Evolutionary conservation across 2,888 invertebrate genomes (phyloP).

Genomic region (Phragmatobia fuliginosa): DNA sequence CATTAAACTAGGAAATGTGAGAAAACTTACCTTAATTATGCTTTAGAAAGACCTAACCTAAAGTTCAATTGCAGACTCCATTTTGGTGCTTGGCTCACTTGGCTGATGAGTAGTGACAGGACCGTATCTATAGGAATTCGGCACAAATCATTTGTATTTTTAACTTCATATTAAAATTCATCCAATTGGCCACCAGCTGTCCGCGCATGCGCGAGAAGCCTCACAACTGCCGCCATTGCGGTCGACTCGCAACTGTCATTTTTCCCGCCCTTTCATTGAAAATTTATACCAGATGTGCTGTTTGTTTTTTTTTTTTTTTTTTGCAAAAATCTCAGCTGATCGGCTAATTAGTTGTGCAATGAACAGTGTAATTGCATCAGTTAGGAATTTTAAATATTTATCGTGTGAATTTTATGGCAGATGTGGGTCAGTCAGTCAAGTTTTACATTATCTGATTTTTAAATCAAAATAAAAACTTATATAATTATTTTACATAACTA

Average conservation of each 20-base stretch:
- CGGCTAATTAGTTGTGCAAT: slow-evolving; percentile 67
- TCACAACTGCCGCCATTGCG: slow-evolving; percentile 62
- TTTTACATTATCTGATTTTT: background rate
- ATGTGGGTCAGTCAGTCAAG: slow-evolving; percentile 60
- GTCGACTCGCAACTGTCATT: slow-evolving; percentile 79
- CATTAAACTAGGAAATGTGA: too few relatives aligned
- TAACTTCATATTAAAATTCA: slow-evolving; percentile 25
- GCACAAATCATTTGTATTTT: slow-evolving; percentile 14
- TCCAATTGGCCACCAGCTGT: slow-evolving; percentile 65
- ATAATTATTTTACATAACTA: too few relatives aligned
- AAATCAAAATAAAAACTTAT: too few relatives aligned
- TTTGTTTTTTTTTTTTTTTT: slow-evolving; percentile 64
- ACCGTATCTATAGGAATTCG: background rate
- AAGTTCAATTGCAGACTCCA: background rate
- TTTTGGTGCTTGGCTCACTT: background rate
- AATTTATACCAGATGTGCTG: slow-evolving; percentile 67
- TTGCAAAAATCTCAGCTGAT: slow-evolving; percentile 71
- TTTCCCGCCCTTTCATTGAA: slow-evolving; percentile 62
- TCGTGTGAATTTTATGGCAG: slow-evolving; percentile 72
- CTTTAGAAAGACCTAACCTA: background rate
- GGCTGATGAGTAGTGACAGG: background rate
- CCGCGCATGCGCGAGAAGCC: slow-evolving; percentile 73
- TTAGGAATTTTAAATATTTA: slow-evolving; percentile 57
- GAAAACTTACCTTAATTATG: too few relatives aligned
- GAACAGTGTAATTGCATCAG: slow-evolving; percentile 59